Evolutionary conservation across 1,140 invertebrate genomes (phyloP).

Genomic region (Episyrphus balteatus): DNA sequence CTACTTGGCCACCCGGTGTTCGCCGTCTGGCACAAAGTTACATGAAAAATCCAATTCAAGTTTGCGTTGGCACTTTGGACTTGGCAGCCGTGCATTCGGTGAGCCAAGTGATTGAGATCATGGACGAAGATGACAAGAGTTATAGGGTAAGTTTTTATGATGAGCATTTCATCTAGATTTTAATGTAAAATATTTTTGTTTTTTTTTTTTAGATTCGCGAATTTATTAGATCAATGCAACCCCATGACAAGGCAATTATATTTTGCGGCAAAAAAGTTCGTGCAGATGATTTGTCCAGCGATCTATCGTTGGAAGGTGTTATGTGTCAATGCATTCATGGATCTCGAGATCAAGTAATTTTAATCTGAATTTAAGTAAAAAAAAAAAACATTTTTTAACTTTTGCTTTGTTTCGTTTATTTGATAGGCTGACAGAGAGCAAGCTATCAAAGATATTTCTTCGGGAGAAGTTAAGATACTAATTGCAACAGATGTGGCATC

Average conservation of each 20-base stretch:
- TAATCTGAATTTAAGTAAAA: neutral
- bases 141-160: conserved; percentile 39
- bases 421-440: conserved; percentile 59
- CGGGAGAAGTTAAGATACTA: conserved; percentile 64
- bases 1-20: conserved; percentile 81
- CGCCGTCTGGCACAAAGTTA: conserved; percentile 70
- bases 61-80: conserved; percentile 80
- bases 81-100: conserved; percentile 75
- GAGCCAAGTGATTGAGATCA: conserved; percentile 59
- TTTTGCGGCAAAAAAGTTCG: conserved; percentile 77
- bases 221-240: conserved; percentile 42
- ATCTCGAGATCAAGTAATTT: conserved; percentile 61
- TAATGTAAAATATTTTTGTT: conserved; percentile 29
- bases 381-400: neutral
- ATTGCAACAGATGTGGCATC: conserved; percentile 92
- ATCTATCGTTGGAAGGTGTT: conserved; percentile 57
- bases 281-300: conserved; percentile 69
- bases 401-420: neutral
- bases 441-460: conserved; percentile 70
- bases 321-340: conserved; percentile 73
- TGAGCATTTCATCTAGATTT: conserved; percentile 22
- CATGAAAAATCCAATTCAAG: conserved; percentile 78
- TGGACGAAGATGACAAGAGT: conserved; percentile 63
- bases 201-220: conserved; percentile 42
- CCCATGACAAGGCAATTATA: conserved; percentile 71